Evolutionary conservation across 2,888 invertebrate genomes (phyloP), one percentile per base, ranked within the genome.

Genomic region (Caenorhabditis doughertyi): DNA sequence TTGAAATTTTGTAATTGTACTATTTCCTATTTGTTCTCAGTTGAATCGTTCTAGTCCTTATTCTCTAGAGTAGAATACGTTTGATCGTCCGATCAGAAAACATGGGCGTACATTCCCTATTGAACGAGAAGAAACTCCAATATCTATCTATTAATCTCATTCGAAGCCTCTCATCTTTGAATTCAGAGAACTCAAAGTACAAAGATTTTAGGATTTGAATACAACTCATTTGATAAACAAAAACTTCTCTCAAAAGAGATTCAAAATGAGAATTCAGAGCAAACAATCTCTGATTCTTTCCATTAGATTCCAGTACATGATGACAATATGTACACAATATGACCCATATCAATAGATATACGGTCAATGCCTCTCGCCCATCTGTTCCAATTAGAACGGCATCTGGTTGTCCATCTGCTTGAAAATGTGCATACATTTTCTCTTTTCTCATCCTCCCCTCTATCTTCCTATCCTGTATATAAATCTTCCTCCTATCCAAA

Each of bases 381-480:
- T 56, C 70, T 58, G 51, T 49, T 47, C 32, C 58, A 35, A 44
- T 58, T 16, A 16, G 25, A 55, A 47, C 29, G 27, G 35, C 42
- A 58, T 72, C 51, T 60, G 49, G 18, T 32, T 32, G 55, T 47
- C 47, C 51, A 72, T 60, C 55, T 60, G 60, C 25, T 13, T 39
- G 56, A 8, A 29, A n/a, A 29, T 47, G 62, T 62, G 49, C 49
- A 65, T 42, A 49, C 25, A 21, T 47, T 44, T 44, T 51, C 39
- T 5, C 35, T 35, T 47, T 23, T 53, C 29, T 55, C 35, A 27
- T 18, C 32, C 47, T 64, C 29, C 23, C 39, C 11, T 18, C 32
- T 39, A 35, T 21, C 23, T 27, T 18, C 18, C 29, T n/a, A 8
- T 27, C 2, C 32, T 27, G 21, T 21, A 27, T 62, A 11, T 44